phyloP scores from a whole-genome alignment of 2,113 vertebrate genomes.

The Tachuris rubrigastra region DNA sequence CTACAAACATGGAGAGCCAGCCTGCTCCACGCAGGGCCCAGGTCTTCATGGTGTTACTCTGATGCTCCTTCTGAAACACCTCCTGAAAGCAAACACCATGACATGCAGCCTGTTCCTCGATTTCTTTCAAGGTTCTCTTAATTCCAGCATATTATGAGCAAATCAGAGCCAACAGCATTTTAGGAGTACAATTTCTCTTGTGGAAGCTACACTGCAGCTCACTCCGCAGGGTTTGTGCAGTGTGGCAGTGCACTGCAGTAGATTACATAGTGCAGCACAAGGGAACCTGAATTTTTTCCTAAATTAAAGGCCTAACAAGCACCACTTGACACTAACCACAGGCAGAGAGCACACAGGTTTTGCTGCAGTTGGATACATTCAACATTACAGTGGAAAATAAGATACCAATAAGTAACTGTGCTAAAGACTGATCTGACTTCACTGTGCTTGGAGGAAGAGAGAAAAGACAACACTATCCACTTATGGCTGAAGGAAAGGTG shows the following conservation, averaged over 20 bases:
- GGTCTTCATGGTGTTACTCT: slow-evolving; percentile 85
- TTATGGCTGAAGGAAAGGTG: neutral
- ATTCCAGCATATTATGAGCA: neutral
- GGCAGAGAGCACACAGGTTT: neutral
- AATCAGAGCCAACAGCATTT: neutral
- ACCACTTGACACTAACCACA: neutral
- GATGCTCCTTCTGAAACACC: slow-evolving; percentile 86
- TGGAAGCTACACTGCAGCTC: neutral
- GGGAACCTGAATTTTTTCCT: neutral
- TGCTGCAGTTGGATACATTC: neutral
- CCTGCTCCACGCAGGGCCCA: slow-evolving; percentile 90
- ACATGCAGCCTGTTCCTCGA: neutral
- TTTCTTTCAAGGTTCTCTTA: neutral
- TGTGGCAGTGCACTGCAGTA: neutral
- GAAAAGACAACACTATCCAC: neutral
- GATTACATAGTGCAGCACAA: neutral
- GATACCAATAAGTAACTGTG: neutral
- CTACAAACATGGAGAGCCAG: slow-evolving; percentile 92
- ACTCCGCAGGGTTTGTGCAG: neutral
- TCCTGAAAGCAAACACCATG: slow-evolving; percentile 75
- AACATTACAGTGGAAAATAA: neutral
- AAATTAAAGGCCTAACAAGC: neutral
- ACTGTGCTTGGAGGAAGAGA: neutral
- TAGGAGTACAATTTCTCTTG: neutral
- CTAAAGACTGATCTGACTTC: neutral